These are phyloP conservation scores for Amphipyra berbera DNA, from an alignment of 2,888 invertebrate genomes.

Conservation along the genomic window DNA sequence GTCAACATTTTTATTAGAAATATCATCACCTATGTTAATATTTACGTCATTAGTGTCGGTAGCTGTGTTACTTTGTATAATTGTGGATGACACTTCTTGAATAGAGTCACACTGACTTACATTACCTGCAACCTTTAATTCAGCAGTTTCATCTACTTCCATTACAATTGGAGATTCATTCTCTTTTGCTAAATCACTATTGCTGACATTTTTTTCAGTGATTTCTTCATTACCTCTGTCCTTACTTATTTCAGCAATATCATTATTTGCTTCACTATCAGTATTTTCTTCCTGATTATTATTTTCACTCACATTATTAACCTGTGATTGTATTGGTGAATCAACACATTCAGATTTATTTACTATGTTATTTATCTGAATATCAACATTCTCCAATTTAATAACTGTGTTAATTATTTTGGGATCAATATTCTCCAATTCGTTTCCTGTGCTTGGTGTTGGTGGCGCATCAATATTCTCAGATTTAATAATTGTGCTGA, in stretches of 20 bases:
- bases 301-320: not conserved
- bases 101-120: slow-evolving; percentile 1
- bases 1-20: not conserved
- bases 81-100: slow-evolving; percentile 8
- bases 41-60: not conserved
- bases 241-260: not conserved
- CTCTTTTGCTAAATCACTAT: slow-evolving; percentile 9
- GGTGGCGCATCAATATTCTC: slow-evolving; percentile 1
- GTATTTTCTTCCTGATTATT: not conserved
- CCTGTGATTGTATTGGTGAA: not conserved
- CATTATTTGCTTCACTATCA: slow-evolving; percentile 1
- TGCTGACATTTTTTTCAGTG: not conserved
- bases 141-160: slow-evolving; percentile 25
- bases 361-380: not conserved
- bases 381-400: not conserved
- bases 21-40: not conserved
- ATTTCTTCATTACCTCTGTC: not conserved
- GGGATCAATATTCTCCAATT: not conserved
- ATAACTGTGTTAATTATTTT: not conserved
- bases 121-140: slow-evolving; percentile 6
- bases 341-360: not conserved
- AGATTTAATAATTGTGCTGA: slow-evolving; percentile 1
- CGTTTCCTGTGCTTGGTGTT: not conserved
- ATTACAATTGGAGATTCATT: slow-evolving; percentile 25
- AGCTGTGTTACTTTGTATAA: slow-evolving; percentile 3